These are phyloP conservation scores for Mastomys coucha DNA, from an alignment of 2,113 vertebrate species.

Conservation along the genomic window DNA sequence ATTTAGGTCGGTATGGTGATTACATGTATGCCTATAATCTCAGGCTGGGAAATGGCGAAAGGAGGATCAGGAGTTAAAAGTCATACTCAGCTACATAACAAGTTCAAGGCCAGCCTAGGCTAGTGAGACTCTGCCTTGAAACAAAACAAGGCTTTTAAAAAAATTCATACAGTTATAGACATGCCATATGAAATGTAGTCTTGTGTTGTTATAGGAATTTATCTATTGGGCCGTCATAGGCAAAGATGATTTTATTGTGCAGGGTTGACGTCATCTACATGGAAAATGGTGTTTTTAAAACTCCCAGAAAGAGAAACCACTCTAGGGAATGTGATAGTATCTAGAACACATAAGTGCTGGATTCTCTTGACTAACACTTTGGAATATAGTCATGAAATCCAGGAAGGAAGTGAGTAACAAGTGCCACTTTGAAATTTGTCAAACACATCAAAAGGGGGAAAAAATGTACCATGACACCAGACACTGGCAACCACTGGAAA, in stretches of 20 bases:
- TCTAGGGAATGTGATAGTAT: slow-evolving; percentile 33
- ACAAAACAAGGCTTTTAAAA: background rate
- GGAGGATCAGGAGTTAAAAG: background rate
- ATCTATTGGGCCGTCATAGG: slow-evolving; percentile 53
- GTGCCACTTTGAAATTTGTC: background rate
- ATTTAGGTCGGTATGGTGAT: background rate
- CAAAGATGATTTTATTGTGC: slow-evolving; percentile 67
- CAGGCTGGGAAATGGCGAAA: background rate
- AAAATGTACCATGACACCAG: background rate
- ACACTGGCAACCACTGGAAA: background rate
- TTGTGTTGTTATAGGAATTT: slow-evolving; percentile 54
- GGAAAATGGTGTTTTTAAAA: slow-evolving; percentile 63
- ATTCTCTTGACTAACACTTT: slow-evolving; percentile 53
- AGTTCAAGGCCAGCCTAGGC: background rate
- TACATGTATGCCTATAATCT: background rate
- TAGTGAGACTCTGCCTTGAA: slow-evolving; percentile 17
- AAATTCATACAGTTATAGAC: slow-evolving; percentile 34
- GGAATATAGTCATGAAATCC: background rate
- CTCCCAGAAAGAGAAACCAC: slow-evolving; percentile 35
- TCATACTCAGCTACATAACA: background rate
- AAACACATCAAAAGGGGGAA: background rate
- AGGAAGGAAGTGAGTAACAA: slow-evolving; percentile 52
- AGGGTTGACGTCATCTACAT: slow-evolving; percentile 50
- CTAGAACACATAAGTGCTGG: background rate
- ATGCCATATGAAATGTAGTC: slow-evolving; percentile 46